Percentiles rank a stretch among this genome's conserved stretches.
phyloP scores from a whole-genome alignment of 2,797 vertebrate species.

The Florisuga fusca region DNA sequence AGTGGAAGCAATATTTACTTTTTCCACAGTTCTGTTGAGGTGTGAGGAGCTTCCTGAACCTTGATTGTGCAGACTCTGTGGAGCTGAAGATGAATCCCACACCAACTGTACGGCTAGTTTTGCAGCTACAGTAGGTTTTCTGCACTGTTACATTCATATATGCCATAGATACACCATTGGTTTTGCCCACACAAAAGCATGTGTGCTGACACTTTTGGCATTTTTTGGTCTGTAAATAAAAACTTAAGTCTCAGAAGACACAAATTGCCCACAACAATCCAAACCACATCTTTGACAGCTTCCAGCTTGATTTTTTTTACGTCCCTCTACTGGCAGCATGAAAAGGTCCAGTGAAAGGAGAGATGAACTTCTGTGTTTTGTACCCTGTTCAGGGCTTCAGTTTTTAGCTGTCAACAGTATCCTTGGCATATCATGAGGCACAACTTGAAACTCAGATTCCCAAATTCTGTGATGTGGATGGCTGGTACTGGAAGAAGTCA shows the following conservation, averaged over 20 bases:
- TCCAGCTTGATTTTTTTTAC: background rate
- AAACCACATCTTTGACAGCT: background rate
- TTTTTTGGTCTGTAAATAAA: background rate
- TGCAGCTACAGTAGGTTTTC: background rate
- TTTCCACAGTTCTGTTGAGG: background rate
- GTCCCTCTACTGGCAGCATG: background rate
- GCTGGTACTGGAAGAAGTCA: background rate
- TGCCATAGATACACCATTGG: background rate
- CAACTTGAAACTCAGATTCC: background rate
- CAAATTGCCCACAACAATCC: background rate
- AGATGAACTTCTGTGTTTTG: background rate
- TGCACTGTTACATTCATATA: background rate
- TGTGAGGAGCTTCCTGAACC: background rate
- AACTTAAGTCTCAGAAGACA: background rate
- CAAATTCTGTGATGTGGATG: background rate
- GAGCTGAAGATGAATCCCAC: background rate
- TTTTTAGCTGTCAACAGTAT: background rate
- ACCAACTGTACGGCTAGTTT: background rate
- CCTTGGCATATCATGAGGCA: background rate
- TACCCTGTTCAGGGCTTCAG: background rate
- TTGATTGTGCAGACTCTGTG: background rate
- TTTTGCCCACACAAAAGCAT: background rate
- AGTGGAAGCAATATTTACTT: background rate
- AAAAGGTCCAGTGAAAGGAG: no score
- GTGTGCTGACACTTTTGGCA: rapidly evolving